Evolutionary conservation across 1,140 invertebrate genomes (phyloP).

Genomic region (Drosophila nannoptera): DNA sequence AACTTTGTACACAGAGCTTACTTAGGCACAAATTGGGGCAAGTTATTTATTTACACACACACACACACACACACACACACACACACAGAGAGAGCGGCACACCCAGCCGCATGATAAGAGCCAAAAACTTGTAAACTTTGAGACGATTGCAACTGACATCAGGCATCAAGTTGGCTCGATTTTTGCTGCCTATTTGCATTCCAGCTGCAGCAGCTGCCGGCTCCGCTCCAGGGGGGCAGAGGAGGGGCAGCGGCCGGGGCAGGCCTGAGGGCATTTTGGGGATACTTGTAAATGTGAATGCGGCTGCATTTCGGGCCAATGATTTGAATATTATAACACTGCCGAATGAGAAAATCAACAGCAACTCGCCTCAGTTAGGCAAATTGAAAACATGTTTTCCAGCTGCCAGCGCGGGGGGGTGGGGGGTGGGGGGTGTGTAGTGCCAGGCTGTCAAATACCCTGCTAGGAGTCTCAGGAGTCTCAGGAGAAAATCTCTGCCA

Average conservation of each 20-base stretch:
- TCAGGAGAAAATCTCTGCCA: not conserved
- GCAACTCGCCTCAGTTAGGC: not conserved
- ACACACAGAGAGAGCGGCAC: not conserved
- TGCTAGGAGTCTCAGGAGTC: not conserved
- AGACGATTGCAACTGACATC: slow-evolving; percentile 39
- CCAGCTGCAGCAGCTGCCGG: not conserved
- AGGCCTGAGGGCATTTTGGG: not conserved
- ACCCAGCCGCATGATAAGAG: slow-evolving; percentile 3
- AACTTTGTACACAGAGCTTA: slow-evolving; percentile 17
- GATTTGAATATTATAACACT: slow-evolving; percentile 31
- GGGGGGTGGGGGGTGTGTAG: too few species aligned
- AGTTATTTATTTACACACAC: slow-evolving; percentile 46
- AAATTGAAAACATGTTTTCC: not conserved
- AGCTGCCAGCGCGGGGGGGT: too few species aligned
- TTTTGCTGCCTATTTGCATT: slow-evolving; percentile 40
- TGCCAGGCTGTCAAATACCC: not conserved
- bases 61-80: slow-evolving; percentile 5
- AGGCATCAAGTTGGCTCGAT: slow-evolving; percentile 27
- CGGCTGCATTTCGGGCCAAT: slow-evolving; percentile 15
- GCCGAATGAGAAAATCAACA: slow-evolving; percentile 20
- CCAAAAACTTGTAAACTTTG: slow-evolving; percentile 12
- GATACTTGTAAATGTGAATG: slow-evolving; percentile 15
- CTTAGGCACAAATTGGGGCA: slow-evolving; percentile 25
- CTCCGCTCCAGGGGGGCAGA: not conserved
- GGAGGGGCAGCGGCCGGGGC: not conserved